Percentiles rank a stretch among this genome's conserved stretches.
These are phyloP conservation scores for Lithophane semibrunnea DNA, from an alignment of 2,888 invertebrate genomes.

Conservation along the genomic window DNA sequence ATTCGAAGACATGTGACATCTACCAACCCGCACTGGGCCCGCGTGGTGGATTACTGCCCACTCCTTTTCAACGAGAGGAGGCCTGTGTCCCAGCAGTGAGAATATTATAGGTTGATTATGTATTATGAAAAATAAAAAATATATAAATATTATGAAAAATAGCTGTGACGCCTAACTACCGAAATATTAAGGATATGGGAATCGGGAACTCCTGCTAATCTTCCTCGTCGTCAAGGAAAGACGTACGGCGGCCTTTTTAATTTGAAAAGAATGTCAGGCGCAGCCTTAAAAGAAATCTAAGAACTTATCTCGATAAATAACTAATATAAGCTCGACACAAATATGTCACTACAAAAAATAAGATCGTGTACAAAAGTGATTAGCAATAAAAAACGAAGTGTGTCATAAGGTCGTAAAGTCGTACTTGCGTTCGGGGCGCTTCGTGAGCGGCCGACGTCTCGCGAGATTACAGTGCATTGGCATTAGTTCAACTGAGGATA, in stretches of 20 bases:
- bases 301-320: conserved; percentile 1
- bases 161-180: not conserved
- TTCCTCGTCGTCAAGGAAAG: too few species aligned
- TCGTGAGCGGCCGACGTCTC: conserved; percentile 81
- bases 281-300: not conserved
- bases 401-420: conserved; percentile 55
- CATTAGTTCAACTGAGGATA: conserved; percentile 75
- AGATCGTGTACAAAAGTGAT: conserved; percentile 26
- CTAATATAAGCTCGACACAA: not conserved
- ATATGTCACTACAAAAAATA: conserved; percentile 19
- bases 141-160: too few species aligned
- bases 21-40: too few species aligned
- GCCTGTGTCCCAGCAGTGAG: too few species aligned
- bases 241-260: too few species aligned
- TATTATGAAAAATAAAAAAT: too few species aligned
- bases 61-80: too few species aligned
- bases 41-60: too few species aligned
- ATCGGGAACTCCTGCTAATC: not conserved
- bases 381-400: conserved; percentile 47
- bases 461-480: conserved; percentile 87
- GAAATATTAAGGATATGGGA: not conserved
- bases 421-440: conserved; percentile 44
- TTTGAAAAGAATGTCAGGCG: too few species aligned
- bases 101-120: too few species aligned
- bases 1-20: too few species aligned